A percentile compares a stretch with the other conserved stretches of the same genome.
Conservation (phyloP, 1,140 invertebrate species). For the Bursaphelenchus mucronatus region DNA sequence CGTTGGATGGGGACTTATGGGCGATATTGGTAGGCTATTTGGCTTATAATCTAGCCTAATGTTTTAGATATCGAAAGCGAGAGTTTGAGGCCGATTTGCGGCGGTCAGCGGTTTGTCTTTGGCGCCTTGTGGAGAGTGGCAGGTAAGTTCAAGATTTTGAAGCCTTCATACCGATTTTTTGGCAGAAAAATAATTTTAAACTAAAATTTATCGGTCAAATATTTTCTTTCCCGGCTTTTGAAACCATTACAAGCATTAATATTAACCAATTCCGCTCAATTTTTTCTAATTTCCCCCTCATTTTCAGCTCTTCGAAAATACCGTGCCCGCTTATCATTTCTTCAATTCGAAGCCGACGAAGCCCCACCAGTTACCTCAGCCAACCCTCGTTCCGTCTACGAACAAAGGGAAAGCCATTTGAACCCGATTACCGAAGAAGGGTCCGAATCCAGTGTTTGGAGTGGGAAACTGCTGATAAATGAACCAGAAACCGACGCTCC, state of each 20-base stretch:
- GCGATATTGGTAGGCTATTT: conserved; percentile 44
- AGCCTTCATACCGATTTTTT: too few relatives aligned
- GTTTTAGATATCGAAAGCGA: conserved; percentile 51
- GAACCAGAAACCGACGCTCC: conserved; percentile 26
- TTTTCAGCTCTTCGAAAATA: conserved; percentile 29
- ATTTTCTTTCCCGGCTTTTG: too few relatives aligned
- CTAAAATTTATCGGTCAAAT: too few relatives aligned
- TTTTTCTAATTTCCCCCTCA: neutral
- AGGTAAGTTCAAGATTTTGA: conserved; percentile 27
- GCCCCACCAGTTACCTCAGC: conserved; percentile 1
- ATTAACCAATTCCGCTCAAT: neutral
- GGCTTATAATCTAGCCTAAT: neutral
- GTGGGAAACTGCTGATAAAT: neutral
- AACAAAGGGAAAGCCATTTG: neutral
- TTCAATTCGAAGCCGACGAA: neutral
- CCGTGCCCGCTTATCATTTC: conserved; percentile 30
- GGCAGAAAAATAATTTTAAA: too few relatives aligned
- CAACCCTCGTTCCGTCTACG: conserved; percentile 14
- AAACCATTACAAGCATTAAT: too few relatives aligned
- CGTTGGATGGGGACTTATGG: conserved; percentile 49
- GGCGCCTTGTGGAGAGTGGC: conserved; percentile 33
- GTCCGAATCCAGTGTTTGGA: conserved; percentile 11
- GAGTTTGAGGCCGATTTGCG: conserved; percentile 40
- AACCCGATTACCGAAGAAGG: neutral
- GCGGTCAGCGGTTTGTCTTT: conserved; percentile 34